Percentiles rank a stretch among this genome's conserved stretches.
These are phyloP conservation scores for Sminthurides aquaticus DNA, from an alignment of 2,888 invertebrate species.

Conservation along the genomic window DNA sequence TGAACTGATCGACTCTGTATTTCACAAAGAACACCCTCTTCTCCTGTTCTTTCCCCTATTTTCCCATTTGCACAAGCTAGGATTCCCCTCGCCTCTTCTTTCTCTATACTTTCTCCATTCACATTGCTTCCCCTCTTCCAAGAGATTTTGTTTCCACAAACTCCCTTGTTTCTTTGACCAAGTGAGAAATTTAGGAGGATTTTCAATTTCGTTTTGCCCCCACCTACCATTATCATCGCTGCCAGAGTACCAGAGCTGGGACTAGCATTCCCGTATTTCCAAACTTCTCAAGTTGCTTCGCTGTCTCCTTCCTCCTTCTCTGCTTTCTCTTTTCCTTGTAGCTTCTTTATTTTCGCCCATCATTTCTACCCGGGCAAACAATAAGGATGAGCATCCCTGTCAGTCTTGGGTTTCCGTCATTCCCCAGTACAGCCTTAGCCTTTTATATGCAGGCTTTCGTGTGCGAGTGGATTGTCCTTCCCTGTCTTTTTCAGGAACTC, in stretches of 20 bases:
- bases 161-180: not conserved
- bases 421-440: no score
- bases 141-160: not conserved
- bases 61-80: slow-evolving; percentile 16
- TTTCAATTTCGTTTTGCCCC: not conserved
- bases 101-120: not conserved
- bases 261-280: not conserved
- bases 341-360: no score
- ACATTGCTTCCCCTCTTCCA: not conserved
- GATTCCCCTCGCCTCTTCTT: no score
- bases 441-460: no score
- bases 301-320: not conserved
- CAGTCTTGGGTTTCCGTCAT: no score
- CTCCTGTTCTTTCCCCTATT: slow-evolving; percentile 16
- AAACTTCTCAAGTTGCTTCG: not conserved
- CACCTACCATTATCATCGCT: not conserved
- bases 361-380: no score
- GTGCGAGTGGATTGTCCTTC: no score
- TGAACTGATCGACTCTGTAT: slow-evolving; percentile 37
- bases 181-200: not conserved
- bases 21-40: slow-evolving; percentile 30
- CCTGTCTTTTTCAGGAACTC: no score
- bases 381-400: no score
- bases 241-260: not conserved
- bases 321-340: not conserved